phyloP scores from a whole-genome alignment of 2,797 vertebrate species.

The Aeoliscus strigatus region DNA sequence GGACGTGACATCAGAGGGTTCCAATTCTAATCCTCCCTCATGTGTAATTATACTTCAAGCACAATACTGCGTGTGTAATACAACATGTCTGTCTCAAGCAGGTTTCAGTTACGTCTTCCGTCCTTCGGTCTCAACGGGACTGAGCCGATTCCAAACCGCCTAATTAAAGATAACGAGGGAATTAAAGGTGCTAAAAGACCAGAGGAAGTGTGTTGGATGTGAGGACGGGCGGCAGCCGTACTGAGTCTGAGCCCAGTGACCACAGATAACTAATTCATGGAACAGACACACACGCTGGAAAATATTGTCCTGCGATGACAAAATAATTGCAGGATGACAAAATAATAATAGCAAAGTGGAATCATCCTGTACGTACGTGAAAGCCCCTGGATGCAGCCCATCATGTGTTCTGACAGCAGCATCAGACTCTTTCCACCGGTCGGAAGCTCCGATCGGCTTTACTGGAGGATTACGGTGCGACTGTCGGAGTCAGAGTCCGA shows the following conservation, averaged over 20 bases:
- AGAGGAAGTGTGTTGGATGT: constrained; percentile 26
- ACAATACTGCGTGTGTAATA: neutral
- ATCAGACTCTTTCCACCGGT: constrained; percentile 52
- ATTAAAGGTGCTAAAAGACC: constrained; percentile 28
- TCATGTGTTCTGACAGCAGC: constrained; percentile 59
- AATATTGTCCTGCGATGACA: constrained; percentile 61
- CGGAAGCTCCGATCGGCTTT: constrained; percentile 51
- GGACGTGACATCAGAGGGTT: too few species aligned
- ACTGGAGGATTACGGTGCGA: constrained; percentile 60
- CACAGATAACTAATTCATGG: constrained; percentile 48
- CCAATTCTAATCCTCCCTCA: too few species aligned
- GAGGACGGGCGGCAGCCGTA: constrained; percentile 29
- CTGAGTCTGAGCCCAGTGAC: constrained; percentile 41
- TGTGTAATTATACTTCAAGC: constrained; percentile 9
- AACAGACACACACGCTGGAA: constrained; percentile 58
- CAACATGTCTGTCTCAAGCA: constrained; percentile 16
- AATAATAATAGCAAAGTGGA: constrained; percentile 62
- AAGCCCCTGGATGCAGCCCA: constrained; percentile 50
- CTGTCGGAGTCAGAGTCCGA: constrained; percentile 54
- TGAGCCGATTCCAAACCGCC: constrained; percentile 24
- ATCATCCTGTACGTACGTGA: constrained; percentile 56
- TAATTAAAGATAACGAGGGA: constrained; percentile 46
- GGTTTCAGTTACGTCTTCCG: constrained; percentile 11
- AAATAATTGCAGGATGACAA: constrained; percentile 70
- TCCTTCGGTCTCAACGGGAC: constrained; percentile 16